Percentiles rank a stretch among this genome's conserved stretches.
Evolutionary conservation across 1,140 invertebrate species (phyloP).

Genomic region (Heliconius melpomene): DNA sequence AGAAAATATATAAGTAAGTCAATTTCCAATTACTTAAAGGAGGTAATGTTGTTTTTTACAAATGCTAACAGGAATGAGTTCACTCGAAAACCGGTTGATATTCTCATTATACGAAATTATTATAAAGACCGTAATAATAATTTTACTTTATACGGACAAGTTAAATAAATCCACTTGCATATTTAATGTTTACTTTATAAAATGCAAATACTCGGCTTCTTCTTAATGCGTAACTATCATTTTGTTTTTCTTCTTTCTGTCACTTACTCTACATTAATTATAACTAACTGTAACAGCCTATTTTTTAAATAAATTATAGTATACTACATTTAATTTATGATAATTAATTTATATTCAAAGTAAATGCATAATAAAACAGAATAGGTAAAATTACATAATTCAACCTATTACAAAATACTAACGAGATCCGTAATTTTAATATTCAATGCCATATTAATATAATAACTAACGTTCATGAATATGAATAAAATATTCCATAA

Average conservation of each 20-base stretch:
- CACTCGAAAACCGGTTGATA: conserved; percentile 21
- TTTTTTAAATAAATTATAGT: not conserved
- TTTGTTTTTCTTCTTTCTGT: not conserved
- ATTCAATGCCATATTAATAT: conserved; percentile 12
- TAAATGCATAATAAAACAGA: not conserved
- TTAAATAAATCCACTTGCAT: conserved; percentile 17
- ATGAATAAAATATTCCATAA: conserved; percentile 30
- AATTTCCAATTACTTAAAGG: conserved; percentile 21
- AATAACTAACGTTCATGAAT: not conserved
- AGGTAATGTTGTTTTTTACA: conserved; percentile 18
- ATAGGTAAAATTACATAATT: conserved; percentile 9
- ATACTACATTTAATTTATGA: not conserved
- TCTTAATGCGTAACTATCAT: not conserved
- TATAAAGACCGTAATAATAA: conserved; percentile 20
- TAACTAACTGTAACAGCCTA: not conserved
- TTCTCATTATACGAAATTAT: conserved; percentile 27
- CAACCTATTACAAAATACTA: conserved; percentile 23
- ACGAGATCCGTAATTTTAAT: conserved; percentile 17
- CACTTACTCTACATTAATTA: not conserved
- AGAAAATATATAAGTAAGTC: not conserved
- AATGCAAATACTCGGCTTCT: not conserved
- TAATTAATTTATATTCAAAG: not conserved
- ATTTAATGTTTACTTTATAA: conserved; percentile 5
- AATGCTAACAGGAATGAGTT: conserved; percentile 22
- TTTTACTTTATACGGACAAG: conserved; percentile 8